Conservation (phyloP, 2,113 vertebrate genomes). For the Nerophis ophidion region DNA sequence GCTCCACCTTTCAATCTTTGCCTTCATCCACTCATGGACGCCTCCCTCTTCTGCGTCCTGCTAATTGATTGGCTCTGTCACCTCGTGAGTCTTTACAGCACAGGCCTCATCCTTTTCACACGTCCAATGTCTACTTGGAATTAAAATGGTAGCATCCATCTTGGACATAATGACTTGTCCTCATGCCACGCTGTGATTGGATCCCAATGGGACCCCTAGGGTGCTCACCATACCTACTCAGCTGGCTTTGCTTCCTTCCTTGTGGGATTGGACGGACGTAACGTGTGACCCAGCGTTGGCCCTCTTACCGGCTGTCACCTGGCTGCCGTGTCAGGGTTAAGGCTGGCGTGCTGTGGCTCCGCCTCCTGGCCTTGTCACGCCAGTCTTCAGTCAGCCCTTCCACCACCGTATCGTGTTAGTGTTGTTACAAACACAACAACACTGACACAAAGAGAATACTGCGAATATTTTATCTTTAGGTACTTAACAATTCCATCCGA, state of each 20-base stretch:
- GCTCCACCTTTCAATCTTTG: constrained; percentile 12
- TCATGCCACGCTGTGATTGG: too few species aligned
- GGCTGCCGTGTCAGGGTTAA: background rate
- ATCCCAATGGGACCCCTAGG: too few species aligned
- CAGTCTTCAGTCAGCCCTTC: background rate
- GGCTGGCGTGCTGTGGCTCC: background rate
- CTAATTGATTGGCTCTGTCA: constrained; percentile 35
- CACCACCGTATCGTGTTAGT: background rate
- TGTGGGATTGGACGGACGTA: background rate
- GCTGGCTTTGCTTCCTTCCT: background rate
- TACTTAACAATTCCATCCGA: too few species aligned
- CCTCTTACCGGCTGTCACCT: background rate
- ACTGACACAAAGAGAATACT: too few species aligned
- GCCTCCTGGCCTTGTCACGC: constrained; percentile 1
- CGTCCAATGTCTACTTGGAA: too few species aligned
- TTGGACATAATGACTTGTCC: too few species aligned
- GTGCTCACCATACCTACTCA: too few species aligned
- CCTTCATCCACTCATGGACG: constrained; percentile 7
- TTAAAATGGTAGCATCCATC: too few species aligned
- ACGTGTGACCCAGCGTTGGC: background rate
- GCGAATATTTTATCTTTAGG: too few species aligned
- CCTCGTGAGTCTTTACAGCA: background rate
- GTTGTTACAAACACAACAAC: background rate
- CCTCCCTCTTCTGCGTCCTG: background rate
- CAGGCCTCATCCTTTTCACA: too few species aligned